Percentiles rank a stretch among this genome's conserved stretches.
These are phyloP conservation scores for Eueremaeus valkanovi DNA, from an alignment of 2,888 invertebrate genomes.

Conservation along the genomic window DNA sequence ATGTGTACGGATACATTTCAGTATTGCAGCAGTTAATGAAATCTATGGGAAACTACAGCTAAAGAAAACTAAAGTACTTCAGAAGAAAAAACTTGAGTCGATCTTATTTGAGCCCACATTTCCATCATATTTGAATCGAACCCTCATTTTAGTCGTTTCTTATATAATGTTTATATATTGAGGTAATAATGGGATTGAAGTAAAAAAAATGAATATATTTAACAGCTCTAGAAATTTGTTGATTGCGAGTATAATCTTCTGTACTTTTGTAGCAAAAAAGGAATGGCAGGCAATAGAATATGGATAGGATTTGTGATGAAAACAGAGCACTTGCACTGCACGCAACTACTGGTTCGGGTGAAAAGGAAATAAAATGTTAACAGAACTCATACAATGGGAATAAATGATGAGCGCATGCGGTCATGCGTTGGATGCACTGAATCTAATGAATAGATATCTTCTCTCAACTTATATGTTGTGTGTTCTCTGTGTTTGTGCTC, in stretches of 20 bases:
- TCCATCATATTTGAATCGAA: too few relatives aligned
- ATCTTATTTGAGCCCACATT: too few relatives aligned
- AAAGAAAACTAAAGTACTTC: too few relatives aligned
- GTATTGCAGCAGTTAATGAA: too few relatives aligned
- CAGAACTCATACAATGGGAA: conserved; percentile 10
- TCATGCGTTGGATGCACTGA: conserved; percentile 13
- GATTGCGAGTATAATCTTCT: not conserved
- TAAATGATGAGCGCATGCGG: conserved; percentile 30
- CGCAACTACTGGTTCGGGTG: conserved; percentile 10
- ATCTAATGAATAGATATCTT: conserved; percentile 24
- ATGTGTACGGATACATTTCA: too few relatives aligned
- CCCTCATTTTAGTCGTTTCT: too few relatives aligned
- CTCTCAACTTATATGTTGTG: not conserved
- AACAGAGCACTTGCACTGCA: conserved; percentile 10
- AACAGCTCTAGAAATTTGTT: too few relatives aligned
- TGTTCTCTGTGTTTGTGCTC: not conserved
- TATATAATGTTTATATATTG: too few relatives aligned
- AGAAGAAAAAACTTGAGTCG: too few relatives aligned
- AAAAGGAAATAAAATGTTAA: conserved; percentile 4
- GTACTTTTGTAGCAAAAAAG: not conserved
- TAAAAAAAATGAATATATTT: too few relatives aligned
- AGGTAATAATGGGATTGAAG: too few relatives aligned
- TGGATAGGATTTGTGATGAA: not conserved
- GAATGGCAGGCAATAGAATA: not conserved
- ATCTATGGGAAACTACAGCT: too few relatives aligned